A percentile compares a stretch with the other conserved stretches of the same genome.
These are phyloP conservation scores for Tragelaphus imberbis DNA, from an alignment of 2,113 vertebrate species.

Conservation along the genomic window DNA sequence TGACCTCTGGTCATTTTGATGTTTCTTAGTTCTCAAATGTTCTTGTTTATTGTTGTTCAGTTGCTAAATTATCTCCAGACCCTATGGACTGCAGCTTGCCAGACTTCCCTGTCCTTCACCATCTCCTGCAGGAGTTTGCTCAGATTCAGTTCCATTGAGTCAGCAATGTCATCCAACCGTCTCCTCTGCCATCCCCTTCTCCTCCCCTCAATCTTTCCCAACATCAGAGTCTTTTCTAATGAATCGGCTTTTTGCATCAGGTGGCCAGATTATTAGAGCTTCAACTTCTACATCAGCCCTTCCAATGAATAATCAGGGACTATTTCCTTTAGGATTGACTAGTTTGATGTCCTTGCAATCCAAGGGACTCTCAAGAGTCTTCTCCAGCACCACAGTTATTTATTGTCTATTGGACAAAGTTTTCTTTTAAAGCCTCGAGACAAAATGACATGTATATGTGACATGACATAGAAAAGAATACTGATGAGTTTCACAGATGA, in stretches of 20 bases:
- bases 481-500: not conserved
- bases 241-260: not conserved
- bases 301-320: not conserved
- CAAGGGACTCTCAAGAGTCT: not conserved
- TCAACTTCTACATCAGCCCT: not conserved
- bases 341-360: not conserved
- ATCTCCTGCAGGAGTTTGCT: not conserved
- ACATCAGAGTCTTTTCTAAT: not conserved
- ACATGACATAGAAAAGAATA: not conserved
- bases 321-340: not conserved
- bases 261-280: not conserved
- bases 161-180: not conserved
- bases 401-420: not conserved
- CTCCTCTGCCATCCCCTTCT: not conserved
- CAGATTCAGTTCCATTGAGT: not conserved
- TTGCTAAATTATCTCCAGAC: not conserved
- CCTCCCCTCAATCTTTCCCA: not conserved
- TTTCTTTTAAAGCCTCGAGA: not conserved
- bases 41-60: not conserved
- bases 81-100: not conserved
- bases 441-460: not conserved
- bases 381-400: not conserved
- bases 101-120: not conserved
- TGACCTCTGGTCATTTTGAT: not conserved
- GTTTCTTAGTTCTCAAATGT: not conserved